Evolutionary conservation across 2,888 invertebrate species (phyloP), one percentile per base, ranked within the genome.

Genomic region (Stenchaetothrips biformis): DNA sequence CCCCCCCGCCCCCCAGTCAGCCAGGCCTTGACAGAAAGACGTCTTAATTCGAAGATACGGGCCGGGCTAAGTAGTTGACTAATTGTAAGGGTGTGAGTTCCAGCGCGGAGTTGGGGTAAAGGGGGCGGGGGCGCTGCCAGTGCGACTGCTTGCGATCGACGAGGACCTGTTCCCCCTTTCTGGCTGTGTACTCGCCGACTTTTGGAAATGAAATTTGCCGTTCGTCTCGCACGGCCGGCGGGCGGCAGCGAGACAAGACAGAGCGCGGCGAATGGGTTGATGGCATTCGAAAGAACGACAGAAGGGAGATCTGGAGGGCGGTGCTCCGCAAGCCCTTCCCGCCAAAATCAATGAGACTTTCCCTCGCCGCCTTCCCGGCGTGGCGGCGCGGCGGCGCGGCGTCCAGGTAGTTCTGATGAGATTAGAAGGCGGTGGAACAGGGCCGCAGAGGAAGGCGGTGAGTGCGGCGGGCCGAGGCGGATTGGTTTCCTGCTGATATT

Each of bases 11-110:
- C 2, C 3, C 16, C 53, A 53, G 53, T 1, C 53, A 53, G 53
- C 16, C 53, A 53, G 53, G 21, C 67, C 21, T 21, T 8, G 21
- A 74, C 11, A 25, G n/a, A 67, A 67, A 67, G 67, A 67, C 67
- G 67, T 25, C 67, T 25, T 74, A 74, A 74, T 74, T 74, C 67
- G 11, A 74, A 74, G 67, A 74, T 74, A 74, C 67, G 67, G 37
- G 25, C 67, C 67, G 21, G 67, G 11, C 53, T 9, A 74, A 74
- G 25, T 74, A 74, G 67, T 25, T 74, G 67, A 74, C 67, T 11
- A 21, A 74, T 25, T 21, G 67, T 53, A 16, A 11, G 13, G 53
- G 53, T 53, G 53, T 18, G 53, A 53, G 53, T 53, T 13, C 53
- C 16, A 4, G 13, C 53, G 13, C 11, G 16, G 53, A 53, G 53